Base-by-base conservation (phyloP, 1,140 invertebrate species). In the Drosophila serrata region DNA sequence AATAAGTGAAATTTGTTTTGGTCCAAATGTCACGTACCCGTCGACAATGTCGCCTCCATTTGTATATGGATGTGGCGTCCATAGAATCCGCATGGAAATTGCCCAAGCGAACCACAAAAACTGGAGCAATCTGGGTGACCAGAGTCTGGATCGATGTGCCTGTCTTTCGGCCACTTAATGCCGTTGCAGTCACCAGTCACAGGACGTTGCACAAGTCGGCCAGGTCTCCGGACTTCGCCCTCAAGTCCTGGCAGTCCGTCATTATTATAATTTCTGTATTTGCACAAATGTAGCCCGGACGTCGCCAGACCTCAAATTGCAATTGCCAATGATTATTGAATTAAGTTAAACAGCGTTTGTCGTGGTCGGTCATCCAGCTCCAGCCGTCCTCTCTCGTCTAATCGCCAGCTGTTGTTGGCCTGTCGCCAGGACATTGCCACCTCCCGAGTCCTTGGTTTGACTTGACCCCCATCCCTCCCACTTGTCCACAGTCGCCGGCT, bases 191-290 rank as follows among this genome's bases (percentile, higher is more conserved):
- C 65, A 75, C 81, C 81, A 75, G 24, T 24, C 24, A 24, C 24
- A 24, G 53, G 17, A 75, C 65, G 48, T 69, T 77, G 77, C 76
- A 79, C 75, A 86, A 75, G 74, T 86, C 79, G 79, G 79, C 43
- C 81, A 77, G 42, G 19, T 13, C 48, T 13, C 48, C 42, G 40
- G 58, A 51, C 13, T 39, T 51, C 27, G 29, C 45, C 15, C 33
- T 49, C 60, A 53, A 61, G 72, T 60, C 59, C 58, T 75, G 78
- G 58, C 78, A 72, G 77, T 58, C 73, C 53, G 84, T 90, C 84
- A 87, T 91, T 91, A 87, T 91, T 91, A 91, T 91, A 91, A 91
- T 91, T 91, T 91, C 88, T 91, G 88, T 91, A 91, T 91, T 91
- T 91, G 88, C 78, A 91, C 88, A 91, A 88, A 88, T 91, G 81